Evolutionary conservation across 2,888 invertebrate genomes (phyloP).

Genomic region (Serrognathus titanus): DNA sequence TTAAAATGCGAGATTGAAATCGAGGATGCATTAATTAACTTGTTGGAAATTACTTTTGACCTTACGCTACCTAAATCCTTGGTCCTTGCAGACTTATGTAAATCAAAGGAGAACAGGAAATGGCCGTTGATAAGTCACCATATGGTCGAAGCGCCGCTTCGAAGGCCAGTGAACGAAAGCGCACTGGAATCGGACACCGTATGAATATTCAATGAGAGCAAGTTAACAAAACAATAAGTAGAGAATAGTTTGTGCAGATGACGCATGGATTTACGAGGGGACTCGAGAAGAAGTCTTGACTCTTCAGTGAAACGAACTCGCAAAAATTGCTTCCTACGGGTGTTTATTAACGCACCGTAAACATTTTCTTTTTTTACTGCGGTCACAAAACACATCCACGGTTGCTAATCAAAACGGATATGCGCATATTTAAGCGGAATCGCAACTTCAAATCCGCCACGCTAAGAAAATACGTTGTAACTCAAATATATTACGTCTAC

Average conservation of each 20-base stretch:
- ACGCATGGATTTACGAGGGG: conserved; percentile 8
- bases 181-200: conserved; percentile 24
- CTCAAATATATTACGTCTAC: conserved; percentile 20
- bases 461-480: too few species aligned
- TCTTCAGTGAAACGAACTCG: not conserved
- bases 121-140: conserved; percentile 32
- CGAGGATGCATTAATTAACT: not conserved
- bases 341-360: too few species aligned
- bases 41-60: not conserved
- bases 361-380: too few species aligned
- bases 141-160: conserved; percentile 28
- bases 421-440: too few species aligned
- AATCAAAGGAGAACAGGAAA: conserved; percentile 32
- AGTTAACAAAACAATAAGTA: conserved; percentile 30
- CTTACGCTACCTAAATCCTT: not conserved
- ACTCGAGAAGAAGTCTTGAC: not conserved
- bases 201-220: conserved; percentile 32
- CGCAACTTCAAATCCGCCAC: too few species aligned
- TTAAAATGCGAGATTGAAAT: too few species aligned
- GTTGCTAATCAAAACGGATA: too few species aligned
- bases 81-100: conserved; percentile 23
- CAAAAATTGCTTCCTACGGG: too few species aligned
- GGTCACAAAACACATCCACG: too few species aligned
- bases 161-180: conserved; percentile 29
- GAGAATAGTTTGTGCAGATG: conserved; percentile 22